These are phyloP conservation scores for Beroe forskalii DNA, from an alignment of 37 sponge, comb jelly and placozoan genomes.

Conservation along the genomic window DNA sequence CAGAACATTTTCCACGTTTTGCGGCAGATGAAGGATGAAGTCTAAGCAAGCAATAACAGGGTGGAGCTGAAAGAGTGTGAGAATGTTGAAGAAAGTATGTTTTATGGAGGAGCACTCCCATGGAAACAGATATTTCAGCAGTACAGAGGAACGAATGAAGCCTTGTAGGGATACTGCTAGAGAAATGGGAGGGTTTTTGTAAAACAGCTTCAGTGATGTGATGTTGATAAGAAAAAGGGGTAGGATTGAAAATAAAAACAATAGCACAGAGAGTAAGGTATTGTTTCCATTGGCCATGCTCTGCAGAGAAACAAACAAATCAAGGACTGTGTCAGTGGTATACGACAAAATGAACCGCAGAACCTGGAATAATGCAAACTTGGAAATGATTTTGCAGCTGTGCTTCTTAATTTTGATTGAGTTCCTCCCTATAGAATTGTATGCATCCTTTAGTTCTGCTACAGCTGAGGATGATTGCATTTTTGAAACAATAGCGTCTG, in stretches of 20 bases:
- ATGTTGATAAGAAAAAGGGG: background rate
- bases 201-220: background rate
- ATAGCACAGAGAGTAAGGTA: background rate
- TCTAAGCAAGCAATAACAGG: background rate
- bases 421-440: no score
- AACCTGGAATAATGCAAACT: background rate
- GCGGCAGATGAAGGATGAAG: background rate
- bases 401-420: no score
- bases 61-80: background rate
- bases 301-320: background rate
- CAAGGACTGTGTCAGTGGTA: background rate
- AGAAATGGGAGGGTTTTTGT: background rate
- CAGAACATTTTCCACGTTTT: background rate
- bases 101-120: background rate
- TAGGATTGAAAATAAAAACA: background rate
- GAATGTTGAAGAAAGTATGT: background rate
- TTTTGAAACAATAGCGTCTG: no score
- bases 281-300: background rate
- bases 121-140: background rate
- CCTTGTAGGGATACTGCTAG: background rate
- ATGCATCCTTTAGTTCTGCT: no score
- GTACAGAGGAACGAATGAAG: background rate
- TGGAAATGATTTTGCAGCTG: background rate
- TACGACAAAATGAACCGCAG: background rate
- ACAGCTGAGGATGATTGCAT: no score